Conservation (phyloP, 1,140 invertebrate genomes). For the Solen grandis region DNA sequence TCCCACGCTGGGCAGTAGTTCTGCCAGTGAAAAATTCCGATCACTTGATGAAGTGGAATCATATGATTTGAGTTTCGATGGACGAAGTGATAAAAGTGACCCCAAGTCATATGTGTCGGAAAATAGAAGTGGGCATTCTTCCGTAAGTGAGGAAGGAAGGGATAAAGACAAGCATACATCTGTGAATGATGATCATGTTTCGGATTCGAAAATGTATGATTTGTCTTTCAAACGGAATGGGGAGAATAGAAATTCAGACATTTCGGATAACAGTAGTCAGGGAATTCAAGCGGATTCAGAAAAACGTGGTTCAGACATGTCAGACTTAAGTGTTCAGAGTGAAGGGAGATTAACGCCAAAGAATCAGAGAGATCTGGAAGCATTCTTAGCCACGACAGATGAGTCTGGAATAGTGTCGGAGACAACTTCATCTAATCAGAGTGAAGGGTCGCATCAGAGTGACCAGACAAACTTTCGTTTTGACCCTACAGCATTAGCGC, state of each 20-base stretch:
- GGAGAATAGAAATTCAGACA: constrained; percentile 59
- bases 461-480: constrained; percentile 51
- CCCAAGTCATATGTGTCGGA: neutral
- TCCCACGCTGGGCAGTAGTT: constrained; percentile 44
- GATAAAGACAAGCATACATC: constrained; percentile 54
- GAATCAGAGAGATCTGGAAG: constrained; percentile 47
- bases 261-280: constrained; percentile 66
- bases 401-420: constrained; percentile 62
- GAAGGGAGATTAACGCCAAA: constrained; percentile 42
- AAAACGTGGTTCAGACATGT: constrained; percentile 49
- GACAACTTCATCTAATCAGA: constrained; percentile 63
- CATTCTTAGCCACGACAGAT: constrained; percentile 52
- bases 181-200: constrained; percentile 38
- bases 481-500: constrained; percentile 68
- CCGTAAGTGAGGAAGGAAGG: constrained; percentile 16
- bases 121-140: neutral
- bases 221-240: constrained; percentile 56
- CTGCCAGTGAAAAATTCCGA: constrained; percentile 54
- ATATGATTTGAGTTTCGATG: constrained; percentile 53
- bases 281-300: constrained; percentile 45
- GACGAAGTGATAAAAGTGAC: constrained; percentile 42
- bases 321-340: constrained; percentile 37
- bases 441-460: constrained; percentile 63
- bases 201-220: neutral
- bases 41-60: constrained; percentile 20